Percentiles rank a stretch among this genome's conserved stretches.
These are phyloP conservation scores for Champsocephalus esox DNA, from an alignment of 2,797 vertebrate genomes.

Conservation along the genomic window DNA sequence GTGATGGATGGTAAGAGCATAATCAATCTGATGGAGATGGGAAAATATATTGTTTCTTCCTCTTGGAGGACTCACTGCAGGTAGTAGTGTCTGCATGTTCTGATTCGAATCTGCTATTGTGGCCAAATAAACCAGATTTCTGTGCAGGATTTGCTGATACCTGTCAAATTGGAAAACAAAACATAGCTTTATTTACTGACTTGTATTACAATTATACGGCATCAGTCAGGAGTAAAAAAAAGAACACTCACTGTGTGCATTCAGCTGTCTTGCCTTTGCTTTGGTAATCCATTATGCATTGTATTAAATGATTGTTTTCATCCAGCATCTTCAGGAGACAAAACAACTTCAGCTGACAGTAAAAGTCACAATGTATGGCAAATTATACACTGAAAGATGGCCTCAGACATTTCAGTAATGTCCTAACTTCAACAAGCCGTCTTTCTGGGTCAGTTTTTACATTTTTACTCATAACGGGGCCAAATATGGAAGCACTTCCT, in stretches of 20 bases:
- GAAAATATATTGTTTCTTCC: not conserved
- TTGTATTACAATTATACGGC: not conserved
- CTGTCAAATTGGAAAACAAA: conserved; percentile 71
- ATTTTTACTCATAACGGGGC: conserved; percentile 7
- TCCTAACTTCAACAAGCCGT: conserved; percentile 49
- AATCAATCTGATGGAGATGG: conserved; percentile 1
- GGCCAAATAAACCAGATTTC: conserved; percentile 96
- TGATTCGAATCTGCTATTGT: conserved; percentile 98
- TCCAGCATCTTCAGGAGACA: conserved; percentile 91
- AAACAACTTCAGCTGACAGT: conserved; percentile 23
- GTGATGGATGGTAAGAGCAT: not conserved
- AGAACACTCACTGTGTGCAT: conserved; percentile 93
- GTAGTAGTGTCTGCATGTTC: conserved; percentile 97
- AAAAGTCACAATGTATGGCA: not conserved
- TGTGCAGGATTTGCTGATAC: conserved; percentile 98
- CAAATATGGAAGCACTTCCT: conserved; percentile 34
- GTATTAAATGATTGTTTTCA: conserved; percentile 97
- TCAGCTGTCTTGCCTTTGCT: conserved; percentile 97
- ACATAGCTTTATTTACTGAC: conserved; percentile 8
- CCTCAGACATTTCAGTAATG: conserved; percentile 15
- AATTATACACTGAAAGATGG: not conserved
- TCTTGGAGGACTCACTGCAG: conserved; percentile 87
- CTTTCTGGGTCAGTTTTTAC: conserved; percentile 55
- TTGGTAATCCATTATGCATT: conserved; percentile 98
- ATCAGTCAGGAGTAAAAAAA: not conserved